Evolutionary conservation across 1,140 invertebrate genomes (phyloP), one percentile per base, ranked within the genome.

Genomic region (Papilio xuthus): DNA sequence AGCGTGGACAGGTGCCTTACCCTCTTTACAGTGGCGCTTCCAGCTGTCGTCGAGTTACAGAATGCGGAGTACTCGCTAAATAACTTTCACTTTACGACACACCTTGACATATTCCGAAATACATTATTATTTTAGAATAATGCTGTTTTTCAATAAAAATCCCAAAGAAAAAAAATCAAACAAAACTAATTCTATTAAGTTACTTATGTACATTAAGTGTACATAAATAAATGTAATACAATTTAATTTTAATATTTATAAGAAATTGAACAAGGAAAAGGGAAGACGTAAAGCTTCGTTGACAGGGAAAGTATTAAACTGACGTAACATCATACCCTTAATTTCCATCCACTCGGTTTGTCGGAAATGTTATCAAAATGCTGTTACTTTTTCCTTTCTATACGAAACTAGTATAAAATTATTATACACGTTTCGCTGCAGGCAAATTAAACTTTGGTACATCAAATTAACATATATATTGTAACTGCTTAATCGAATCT

Each of bases 381-480:
- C 8, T 26, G 20, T 60, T 20, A 60, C 3, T 12, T 26, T 60
- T 60, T 60, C 23, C 2, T 23, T 60, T 12, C 9, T 18, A 18
- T 50, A 67, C 4, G 7, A 28, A 7, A 60, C 60, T 67, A 6
- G 53, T 20, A 56, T 56, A 20, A 53, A 18, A 60, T 67, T 3
- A 15, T 67, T 28, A 28, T 67, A 32, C 3, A 67, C 13, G 3
- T 18, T 32, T 32, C 13, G 15, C 26, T 67, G 20, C 26, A 28
- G 26, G 26, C 6, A 32, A 67, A 15, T 28, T 26, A 28, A 67
- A 67, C 23, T 67, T 67, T 67, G 60, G 18, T 7, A 18, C 7
- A 13, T 28, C 26, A 28, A 67, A 67, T 67, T 67, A 18, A 67
- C 60, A 67, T 67, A 26, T 60, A 67, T 67, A 67, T 67, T 28